A percentile compares a stretch with the other conserved stretches of the same genome.
These are phyloP conservation scores for Lasioglossum albipes DNA, from an alignment of 1,140 invertebrate species.

Conservation along the genomic window DNA sequence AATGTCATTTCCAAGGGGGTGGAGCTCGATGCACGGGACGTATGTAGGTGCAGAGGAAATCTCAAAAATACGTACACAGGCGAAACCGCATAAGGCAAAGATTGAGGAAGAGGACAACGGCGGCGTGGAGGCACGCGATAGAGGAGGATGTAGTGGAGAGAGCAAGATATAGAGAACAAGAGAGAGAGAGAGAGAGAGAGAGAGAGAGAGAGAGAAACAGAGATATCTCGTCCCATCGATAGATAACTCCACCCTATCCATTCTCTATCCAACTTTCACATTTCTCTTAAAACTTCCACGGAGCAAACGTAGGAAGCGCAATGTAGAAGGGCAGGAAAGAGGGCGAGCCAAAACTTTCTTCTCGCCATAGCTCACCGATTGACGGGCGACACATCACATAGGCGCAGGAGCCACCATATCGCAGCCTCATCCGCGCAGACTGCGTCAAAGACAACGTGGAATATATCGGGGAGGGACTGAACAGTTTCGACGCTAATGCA, in stretches of 20 bases:
- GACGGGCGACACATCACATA: slow-evolving; percentile 75
- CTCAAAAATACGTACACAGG: slow-evolving; percentile 7
- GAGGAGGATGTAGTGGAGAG: slow-evolving; percentile 24
- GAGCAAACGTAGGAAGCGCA: slow-evolving; percentile 41
- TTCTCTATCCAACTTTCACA: slow-evolving; percentile 78
- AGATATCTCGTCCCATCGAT: slow-evolving; percentile 71
- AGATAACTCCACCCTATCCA: slow-evolving; percentile 76
- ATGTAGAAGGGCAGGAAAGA: slow-evolving; percentile 53
- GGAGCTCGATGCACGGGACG: too few relatives aligned
- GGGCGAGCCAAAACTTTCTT: slow-evolving; percentile 72
- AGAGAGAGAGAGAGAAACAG: slow-evolving; percentile 60
- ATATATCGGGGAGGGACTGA: background rate
- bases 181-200: slow-evolving; percentile 41
- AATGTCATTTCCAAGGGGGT: background rate
- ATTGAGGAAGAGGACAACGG: slow-evolving; percentile 1
- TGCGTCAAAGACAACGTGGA: background rate
- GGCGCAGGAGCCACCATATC: slow-evolving; percentile 42
- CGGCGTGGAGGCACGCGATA: background rate
- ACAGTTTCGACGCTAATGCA: slow-evolving; percentile 52
- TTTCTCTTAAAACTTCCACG: slow-evolving; percentile 76
- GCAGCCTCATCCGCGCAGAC: slow-evolving; percentile 15
- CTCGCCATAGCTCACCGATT: slow-evolving; percentile 73
- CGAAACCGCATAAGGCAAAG: background rate
- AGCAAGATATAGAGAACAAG: slow-evolving; percentile 26
- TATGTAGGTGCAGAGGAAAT: background rate